Percentiles rank a stretch among this genome's conserved stretches.
Evolutionary conservation across 1,140 invertebrate species (phyloP).

Genomic region (Lordiphosa mommai): DNA sequence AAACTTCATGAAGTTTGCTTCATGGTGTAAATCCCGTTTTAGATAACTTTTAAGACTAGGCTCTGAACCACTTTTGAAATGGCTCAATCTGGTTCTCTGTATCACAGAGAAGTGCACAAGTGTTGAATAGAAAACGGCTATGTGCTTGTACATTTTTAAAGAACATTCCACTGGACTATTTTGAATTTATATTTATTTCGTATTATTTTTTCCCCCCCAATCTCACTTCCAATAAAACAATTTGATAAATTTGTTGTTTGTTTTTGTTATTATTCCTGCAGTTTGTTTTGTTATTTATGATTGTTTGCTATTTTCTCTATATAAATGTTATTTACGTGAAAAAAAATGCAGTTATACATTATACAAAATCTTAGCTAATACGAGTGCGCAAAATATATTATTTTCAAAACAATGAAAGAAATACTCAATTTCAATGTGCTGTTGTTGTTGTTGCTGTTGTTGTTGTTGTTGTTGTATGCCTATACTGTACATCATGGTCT

Average conservation of each 20-base stretch:
- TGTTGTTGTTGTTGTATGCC: conserved; percentile 16
- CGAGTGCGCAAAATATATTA: conserved; percentile 46
- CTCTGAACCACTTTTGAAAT: too few relatives aligned
- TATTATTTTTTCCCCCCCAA: neutral
- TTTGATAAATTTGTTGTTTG: conserved; percentile 11
- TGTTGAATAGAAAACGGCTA: too few relatives aligned
- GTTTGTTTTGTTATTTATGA: conserved; percentile 39
- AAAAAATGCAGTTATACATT: conserved; percentile 68
- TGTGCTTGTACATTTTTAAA: too few relatives aligned
- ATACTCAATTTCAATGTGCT: conserved; percentile 32
- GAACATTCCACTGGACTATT: too few relatives aligned
- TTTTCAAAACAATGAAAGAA: conserved; percentile 43
- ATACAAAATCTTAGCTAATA: conserved; percentile 58
- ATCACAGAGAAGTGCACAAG: too few relatives aligned
- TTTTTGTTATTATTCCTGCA: conserved; percentile 56
- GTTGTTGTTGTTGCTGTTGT: conserved; percentile 20
- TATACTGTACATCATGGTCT: conserved; percentile 72
- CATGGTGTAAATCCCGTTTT: too few relatives aligned
- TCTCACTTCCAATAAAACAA: neutral
- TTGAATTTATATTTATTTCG: neutral
- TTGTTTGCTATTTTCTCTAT: conserved; percentile 31
- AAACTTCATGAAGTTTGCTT: too few relatives aligned
- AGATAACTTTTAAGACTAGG: too few relatives aligned
- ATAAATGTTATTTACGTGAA: conserved; percentile 54
- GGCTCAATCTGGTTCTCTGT: too few relatives aligned